phyloP scores from a whole-genome alignment of 2,888 invertebrate species.

The Eretmocerus hayati region DNA sequence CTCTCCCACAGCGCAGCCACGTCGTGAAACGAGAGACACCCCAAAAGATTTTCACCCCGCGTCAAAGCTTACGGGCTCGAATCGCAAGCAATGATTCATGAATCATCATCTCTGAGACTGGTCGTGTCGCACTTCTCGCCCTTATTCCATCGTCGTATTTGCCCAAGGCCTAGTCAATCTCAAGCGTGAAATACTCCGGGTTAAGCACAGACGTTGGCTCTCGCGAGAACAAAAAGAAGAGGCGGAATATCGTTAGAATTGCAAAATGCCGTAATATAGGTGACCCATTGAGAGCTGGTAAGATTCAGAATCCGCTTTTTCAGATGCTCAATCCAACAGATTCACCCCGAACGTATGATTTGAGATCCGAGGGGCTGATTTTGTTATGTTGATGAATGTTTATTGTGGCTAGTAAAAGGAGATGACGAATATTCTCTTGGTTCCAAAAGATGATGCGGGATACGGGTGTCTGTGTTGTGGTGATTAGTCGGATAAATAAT shows the following conservation, averaged over 20 bases:
- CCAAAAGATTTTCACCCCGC: too few species aligned
- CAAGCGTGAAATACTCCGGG: neutral
- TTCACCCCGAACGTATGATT: constrained; percentile 10
- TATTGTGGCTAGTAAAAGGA: too few species aligned
- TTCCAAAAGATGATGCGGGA: too few species aligned
- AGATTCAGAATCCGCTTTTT: neutral
- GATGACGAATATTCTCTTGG: too few species aligned
- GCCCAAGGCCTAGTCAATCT: neutral
- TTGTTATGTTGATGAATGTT: constrained; percentile 23
- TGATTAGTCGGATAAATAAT: too few species aligned
- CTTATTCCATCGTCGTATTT: constrained; percentile 14
- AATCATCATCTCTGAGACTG: constrained; percentile 16
- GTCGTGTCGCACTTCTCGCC: too few species aligned
- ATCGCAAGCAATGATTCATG: constrained; percentile 26
- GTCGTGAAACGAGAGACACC: too few species aligned
- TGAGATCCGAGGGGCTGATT: constrained; percentile 13
- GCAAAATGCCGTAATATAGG: constrained; percentile 21
- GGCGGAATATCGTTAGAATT: constrained; percentile 14
- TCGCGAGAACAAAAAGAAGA: constrained; percentile 4
- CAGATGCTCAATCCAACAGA: constrained; percentile 7
- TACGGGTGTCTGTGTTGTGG: too few species aligned
- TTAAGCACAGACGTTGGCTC: constrained; percentile 2
- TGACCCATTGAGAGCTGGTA: too few species aligned
- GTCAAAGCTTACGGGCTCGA: too few species aligned
- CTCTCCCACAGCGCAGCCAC: too few species aligned